Percentiles rank a stretch among this genome's conserved stretches.
Evolutionary conservation across 2,888 invertebrate species (phyloP).

Genomic region (Sabellastarte sp.): DNA sequence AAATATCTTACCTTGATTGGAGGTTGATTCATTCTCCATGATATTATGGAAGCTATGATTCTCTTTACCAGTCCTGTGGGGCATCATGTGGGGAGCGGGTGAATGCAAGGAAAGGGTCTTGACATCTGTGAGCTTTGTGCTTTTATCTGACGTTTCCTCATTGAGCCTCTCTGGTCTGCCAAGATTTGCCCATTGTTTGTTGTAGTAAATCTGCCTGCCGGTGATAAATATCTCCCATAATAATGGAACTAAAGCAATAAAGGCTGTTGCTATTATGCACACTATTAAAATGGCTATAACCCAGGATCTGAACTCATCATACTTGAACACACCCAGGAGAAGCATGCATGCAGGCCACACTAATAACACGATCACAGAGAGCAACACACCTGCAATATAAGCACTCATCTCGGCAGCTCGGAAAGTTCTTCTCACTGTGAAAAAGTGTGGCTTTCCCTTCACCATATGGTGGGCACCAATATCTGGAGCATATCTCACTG

Average conservation of each 20-base stretch:
- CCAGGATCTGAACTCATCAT: constrained; percentile 14
- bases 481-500: constrained; percentile 28
- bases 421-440: constrained; percentile 26
- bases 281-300: constrained; percentile 17
- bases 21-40: not conserved
- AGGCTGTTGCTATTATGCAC: constrained; percentile 15
- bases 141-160: constrained; percentile 4
- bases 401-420: constrained; percentile 25
- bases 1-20: not conserved
- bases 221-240: constrained; percentile 21
- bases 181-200: constrained; percentile 20
- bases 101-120: not conserved
- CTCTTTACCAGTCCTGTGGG: too few relatives aligned
- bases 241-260: constrained; percentile 21
- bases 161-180: constrained; percentile 12
- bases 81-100: not conserved
- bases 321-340: constrained; percentile 5
- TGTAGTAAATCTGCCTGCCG: constrained; percentile 25
- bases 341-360: constrained; percentile 33
- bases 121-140: not conserved
- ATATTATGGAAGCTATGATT: not conserved
- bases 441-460: constrained; percentile 28
- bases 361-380: constrained; percentile 21
- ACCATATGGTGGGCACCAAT: constrained; percentile 13
- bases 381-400: constrained; percentile 28